These are phyloP conservation scores for Haliclona indistincta DNA, from an alignment of 37 sponge, comb jelly and placozoan species.

Conservation along the genomic window DNA sequence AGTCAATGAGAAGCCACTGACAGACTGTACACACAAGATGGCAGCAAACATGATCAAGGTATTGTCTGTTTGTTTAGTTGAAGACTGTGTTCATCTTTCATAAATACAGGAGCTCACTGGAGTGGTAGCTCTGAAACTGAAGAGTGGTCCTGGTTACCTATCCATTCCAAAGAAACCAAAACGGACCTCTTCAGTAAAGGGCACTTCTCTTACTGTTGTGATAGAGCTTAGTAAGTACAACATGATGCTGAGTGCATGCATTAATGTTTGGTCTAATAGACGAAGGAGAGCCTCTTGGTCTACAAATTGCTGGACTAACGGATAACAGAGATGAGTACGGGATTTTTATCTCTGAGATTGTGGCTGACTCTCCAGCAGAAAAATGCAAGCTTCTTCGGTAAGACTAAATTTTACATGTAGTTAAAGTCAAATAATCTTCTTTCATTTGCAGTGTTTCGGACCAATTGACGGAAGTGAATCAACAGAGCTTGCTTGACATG, in stretches of 20 bases:
- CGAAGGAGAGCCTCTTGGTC: conserved; percentile 32
- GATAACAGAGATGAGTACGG: conserved; percentile 18
- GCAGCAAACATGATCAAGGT: conserved; percentile 64
- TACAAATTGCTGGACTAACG: conserved; percentile 50
- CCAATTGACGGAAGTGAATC: conserved; percentile 61
- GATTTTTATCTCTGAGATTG: conserved; percentile 51
- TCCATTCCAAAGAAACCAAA: conserved; percentile 7
- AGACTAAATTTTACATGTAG: conserved; percentile 1
- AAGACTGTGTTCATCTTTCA: background rate
- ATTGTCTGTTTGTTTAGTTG: conserved; percentile 4
- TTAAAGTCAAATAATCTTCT: background rate
- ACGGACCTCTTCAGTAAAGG: conserved; percentile 24
- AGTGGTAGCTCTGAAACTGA: conserved; percentile 22
- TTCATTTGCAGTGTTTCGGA: conserved; percentile 54
- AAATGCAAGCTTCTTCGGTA: conserved; percentile 16
- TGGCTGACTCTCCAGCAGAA: conserved; percentile 39
- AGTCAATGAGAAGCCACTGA: conserved; percentile 49
- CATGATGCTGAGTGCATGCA: background rate
- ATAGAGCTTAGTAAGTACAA: conserved; percentile 18
- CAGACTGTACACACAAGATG: conserved; percentile 42
- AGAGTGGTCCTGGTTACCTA: conserved; percentile 21
- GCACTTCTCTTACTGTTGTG: conserved; percentile 27
- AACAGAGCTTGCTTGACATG: conserved; percentile 27
- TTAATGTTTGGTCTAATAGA: background rate
- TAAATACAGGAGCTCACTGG: background rate